A percentile compares a stretch with the other conserved stretches of the same genome.
phyloP scores from a whole-genome alignment of 2,888 invertebrate genomes.

The Theretra japonica region DNA sequence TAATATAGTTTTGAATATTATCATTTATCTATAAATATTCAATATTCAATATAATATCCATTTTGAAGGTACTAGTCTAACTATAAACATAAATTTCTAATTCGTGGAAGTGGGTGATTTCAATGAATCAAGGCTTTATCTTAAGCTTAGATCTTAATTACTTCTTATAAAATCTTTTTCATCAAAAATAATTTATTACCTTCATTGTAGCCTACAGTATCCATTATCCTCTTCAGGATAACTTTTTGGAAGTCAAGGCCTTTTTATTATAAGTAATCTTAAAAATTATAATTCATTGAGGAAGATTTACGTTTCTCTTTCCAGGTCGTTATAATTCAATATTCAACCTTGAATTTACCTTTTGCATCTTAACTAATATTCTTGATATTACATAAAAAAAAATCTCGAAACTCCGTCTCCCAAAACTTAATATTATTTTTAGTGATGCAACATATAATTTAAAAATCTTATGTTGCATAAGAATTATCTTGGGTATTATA shows the following conservation, averaged over 20 bases:
- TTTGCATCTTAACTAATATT: not conserved
- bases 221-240: conserved; percentile 9
- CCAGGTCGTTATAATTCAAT: not conserved
- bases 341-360: not conserved
- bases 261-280: not conserved
- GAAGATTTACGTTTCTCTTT: not conserved
- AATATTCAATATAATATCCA: too few relatives aligned
- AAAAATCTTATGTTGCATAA: too few relatives aligned
- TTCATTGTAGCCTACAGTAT: conserved; percentile 7
- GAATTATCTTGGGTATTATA: too few relatives aligned
- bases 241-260: conserved; percentile 7
- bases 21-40: too few relatives aligned
- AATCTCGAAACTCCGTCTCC: not conserved
- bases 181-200: conserved; percentile 2
- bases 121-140: not conserved
- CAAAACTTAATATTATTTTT: too few relatives aligned
- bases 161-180: not conserved
- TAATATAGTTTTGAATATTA: too few relatives aligned
- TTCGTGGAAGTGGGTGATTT: not conserved
- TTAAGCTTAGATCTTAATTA: not conserved
- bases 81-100: too few relatives aligned
- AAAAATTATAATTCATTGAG: conserved; percentile 7
- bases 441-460: too few relatives aligned
- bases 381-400: not conserved
- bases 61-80: too few relatives aligned